These are phyloP conservation scores for Macquaria ambigua DNA, from an alignment of 2,113 vertebrate genomes.

Conservation along the genomic window DNA sequence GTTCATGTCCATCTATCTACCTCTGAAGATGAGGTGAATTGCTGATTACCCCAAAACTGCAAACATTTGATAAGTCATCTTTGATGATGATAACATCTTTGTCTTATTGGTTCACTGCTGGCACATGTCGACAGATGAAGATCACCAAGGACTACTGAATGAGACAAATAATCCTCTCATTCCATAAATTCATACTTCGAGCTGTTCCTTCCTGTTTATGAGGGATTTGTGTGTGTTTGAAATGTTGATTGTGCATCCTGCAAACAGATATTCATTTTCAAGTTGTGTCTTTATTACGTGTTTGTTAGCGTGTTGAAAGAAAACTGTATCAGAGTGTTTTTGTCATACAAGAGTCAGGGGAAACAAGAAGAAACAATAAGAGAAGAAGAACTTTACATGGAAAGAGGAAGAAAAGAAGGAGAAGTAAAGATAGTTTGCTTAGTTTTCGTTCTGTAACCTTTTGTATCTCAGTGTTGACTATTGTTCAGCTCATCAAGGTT, in stretches of 20 bases:
- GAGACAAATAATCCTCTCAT: too few relatives aligned
- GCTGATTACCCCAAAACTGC: background rate
- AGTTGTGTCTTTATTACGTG: background rate
- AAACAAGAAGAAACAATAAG: background rate
- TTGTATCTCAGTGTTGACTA: background rate
- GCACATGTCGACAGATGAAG: too few relatives aligned
- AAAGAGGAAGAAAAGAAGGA: constrained; percentile 11
- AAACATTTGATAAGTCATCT: too few relatives aligned
- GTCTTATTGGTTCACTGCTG: too few relatives aligned
- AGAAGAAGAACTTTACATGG: background rate
- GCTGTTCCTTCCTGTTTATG: too few relatives aligned
- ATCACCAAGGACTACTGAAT: too few relatives aligned
- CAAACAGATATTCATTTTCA: background rate
- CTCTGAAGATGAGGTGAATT: background rate
- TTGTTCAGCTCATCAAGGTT: background rate
- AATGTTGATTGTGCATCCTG: background rate
- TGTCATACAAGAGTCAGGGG: background rate
- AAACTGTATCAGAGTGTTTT: background rate
- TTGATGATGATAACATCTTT: too few relatives aligned
- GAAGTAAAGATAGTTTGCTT: background rate
- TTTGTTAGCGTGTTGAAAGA: background rate
- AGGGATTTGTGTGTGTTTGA: background rate
- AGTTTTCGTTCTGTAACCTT: background rate
- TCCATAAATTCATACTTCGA: too few relatives aligned
- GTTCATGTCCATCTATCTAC: background rate